Conservation (phyloP, 2,113 vertebrate genomes). For the Bos indicus region DNA sequence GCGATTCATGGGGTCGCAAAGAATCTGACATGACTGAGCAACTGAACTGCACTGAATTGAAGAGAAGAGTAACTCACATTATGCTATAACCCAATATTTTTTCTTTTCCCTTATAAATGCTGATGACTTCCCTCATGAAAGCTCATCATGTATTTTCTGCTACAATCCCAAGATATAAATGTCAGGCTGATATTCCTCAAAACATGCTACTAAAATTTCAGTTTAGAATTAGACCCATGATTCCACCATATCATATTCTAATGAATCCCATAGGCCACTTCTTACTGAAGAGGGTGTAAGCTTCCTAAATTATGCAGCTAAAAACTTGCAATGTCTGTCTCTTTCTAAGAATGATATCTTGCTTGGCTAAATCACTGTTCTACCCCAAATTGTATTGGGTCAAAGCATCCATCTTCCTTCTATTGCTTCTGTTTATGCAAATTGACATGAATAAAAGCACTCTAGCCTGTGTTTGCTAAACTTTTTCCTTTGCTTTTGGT, state of each 20-base stretch:
- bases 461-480: background rate
- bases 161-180: background rate
- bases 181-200: background rate
- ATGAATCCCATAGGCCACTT: background rate
- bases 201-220: background rate
- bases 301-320: background rate
- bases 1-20: too few species aligned
- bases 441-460: background rate
- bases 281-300: background rate
- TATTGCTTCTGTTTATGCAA: background rate
- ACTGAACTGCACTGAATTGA: background rate
- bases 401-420: background rate
- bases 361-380: background rate
- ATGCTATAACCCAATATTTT: background rate
- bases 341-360: background rate
- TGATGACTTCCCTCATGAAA: background rate
- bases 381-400: accelerated
- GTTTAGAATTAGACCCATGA: background rate
- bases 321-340: background rate
- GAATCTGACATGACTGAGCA: accelerated
- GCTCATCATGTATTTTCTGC: background rate
- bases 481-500: background rate
- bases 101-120: background rate
- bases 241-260: background rate
- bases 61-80: background rate